Conservation (phyloP, 1,140 invertebrate species). For the Bombus fervidus region DNA sequence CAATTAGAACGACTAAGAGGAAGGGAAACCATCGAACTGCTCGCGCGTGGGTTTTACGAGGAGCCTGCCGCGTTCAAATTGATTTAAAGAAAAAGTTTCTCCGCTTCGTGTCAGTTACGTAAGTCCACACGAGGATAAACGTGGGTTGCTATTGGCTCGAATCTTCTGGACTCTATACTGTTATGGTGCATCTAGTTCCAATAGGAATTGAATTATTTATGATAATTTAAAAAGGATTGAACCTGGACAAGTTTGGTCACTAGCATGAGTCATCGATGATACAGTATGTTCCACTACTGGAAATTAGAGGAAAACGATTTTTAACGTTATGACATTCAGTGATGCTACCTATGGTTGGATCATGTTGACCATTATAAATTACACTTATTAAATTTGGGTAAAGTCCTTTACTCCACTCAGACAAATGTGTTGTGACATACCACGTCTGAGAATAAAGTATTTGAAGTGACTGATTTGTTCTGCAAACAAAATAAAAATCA, state of each 20-base stretch:
- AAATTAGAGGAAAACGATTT: no score
- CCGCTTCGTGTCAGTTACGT: background rate
- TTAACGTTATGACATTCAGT: no score
- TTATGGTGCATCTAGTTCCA: background rate
- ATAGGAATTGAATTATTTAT: background rate
- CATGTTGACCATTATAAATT: no score
- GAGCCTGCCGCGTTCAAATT: constrained; percentile 15
- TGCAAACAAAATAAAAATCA: no score
- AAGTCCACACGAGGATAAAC: constrained; percentile 67
- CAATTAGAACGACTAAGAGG: constrained; percentile 39
- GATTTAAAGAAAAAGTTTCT: constrained; percentile 46
- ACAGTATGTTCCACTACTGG: no score
- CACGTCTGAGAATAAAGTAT: no score
- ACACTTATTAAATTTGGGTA: no score
- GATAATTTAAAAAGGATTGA: background rate
- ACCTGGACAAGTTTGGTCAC: no score
- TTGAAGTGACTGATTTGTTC: no score
- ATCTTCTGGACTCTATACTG: background rate
- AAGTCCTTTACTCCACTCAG: no score
- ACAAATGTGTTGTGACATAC: no score
- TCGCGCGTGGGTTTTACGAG: constrained; percentile 38
- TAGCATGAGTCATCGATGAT: background rate
- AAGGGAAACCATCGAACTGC: background rate
- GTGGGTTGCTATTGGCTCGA: background rate
- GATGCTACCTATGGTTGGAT: no score